Evolutionary conservation across 2,113 vertebrate species (phyloP), one percentile per base, ranked within the genome.

Genomic region (Oncorhynchus nerka): DNA sequence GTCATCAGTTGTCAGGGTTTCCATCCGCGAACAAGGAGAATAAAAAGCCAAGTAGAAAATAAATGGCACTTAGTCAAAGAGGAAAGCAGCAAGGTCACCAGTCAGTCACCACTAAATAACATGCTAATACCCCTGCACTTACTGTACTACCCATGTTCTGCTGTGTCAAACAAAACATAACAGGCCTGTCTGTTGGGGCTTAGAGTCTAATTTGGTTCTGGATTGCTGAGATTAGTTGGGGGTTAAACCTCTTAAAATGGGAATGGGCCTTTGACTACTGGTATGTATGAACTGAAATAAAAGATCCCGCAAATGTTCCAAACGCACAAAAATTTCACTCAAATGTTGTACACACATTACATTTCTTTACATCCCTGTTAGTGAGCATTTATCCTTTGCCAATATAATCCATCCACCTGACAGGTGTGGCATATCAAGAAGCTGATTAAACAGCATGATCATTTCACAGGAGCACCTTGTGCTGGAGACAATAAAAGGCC

Each of bases 51-150:
- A 70, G 71, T 26, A 49, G 71, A 32, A 75, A 72, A 32, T 69
- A 70, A 80, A 82, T 61, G 19, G 2, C 39, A 45, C 26, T 32
- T 11, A 75, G 75, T 48, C 61, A 13, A 73, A 26, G 68, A 19
- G 26, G 68, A 75, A 79, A 80, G 75, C 70, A 61, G 74, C 67
- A 76, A 87, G 85, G 83, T 83, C 81, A 62, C 51, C 15, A 55
- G 51, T 55, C 51, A 55, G 51, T 55, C 51, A 55, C 3, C 11
- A 51, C 64, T 3, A 39, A 39, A 89, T 86, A 84, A 89, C 84
- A 89, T 83, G 87, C 80, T 86, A 77, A 88, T 84, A 61, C n/a
- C 65, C 5, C 45, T 80, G 84, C 64, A 34, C 68, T 39, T 64
- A 75, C 75, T 66, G 73, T 64, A 75, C 75, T 68, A 74, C 82